phyloP scores from a whole-genome alignment of 1,140 invertebrate species.

The Gonatopus flavifemur region DNA sequence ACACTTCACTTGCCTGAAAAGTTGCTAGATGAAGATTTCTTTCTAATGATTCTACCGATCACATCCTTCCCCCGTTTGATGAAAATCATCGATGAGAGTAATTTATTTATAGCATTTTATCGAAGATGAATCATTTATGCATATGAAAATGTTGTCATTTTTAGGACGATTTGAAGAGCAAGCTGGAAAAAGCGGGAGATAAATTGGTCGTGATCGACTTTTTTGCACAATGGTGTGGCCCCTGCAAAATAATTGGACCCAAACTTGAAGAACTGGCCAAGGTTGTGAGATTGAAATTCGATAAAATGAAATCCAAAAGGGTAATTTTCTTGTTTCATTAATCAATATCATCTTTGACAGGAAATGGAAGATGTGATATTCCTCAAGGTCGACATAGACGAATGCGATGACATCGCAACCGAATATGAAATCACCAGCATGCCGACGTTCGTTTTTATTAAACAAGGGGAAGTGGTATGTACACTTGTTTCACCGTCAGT shows the following conservation, averaged over 20 bases:
- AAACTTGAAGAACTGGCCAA: slow-evolving; percentile 70
- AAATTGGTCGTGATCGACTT: slow-evolving; percentile 91
- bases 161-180: slow-evolving; percentile 71
- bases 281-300: slow-evolving; percentile 46
- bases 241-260: slow-evolving; percentile 91
- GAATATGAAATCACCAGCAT: slow-evolving; percentile 84
- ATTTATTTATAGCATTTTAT: not conserved
- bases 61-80: not conserved
- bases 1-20: not conserved
- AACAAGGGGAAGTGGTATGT: slow-evolving; percentile 68
- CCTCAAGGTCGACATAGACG: slow-evolving; percentile 84
- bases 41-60: not conserved
- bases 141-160: slow-evolving; percentile 38
- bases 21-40: not conserved
- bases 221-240: slow-evolving; percentile 85
- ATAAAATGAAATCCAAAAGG: not conserved
- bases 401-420: slow-evolving; percentile 78
- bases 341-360: slow-evolving; percentile 59
- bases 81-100: not conserved
- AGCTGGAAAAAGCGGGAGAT: slow-evolving; percentile 74
- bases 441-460: slow-evolving; percentile 93
- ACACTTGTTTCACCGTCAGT: slow-evolving; percentile 8
- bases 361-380: slow-evolving; percentile 65
- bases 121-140: not conserved
- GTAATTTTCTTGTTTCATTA: not conserved